Base-by-base conservation (phyloP, 2,113 vertebrate species). In the Brachionichthys hirsutus region DNA sequence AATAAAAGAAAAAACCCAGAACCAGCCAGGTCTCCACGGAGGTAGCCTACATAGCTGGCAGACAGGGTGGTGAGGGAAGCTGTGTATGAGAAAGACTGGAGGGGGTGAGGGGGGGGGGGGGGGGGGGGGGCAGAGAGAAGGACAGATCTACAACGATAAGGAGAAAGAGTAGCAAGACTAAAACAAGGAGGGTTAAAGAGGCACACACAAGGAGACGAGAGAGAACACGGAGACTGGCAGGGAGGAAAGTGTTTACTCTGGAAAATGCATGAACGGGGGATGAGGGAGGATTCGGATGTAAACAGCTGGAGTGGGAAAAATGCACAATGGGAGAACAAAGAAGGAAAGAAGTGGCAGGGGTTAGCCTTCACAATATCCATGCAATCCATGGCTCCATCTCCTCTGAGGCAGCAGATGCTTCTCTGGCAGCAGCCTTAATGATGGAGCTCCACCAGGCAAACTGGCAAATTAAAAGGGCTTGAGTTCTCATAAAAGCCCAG, bases 21-120 rank as follows among this genome's bases (percentile, higher is more conserved):
- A 84, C 79, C 71, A 80, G 77, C 78, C 63, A 44, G 46, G 86
- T 89, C 88, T 90, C 88, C 55, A 84, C 66, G 88, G 87, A 84
- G 82, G 87, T 89, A 89, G 85, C 88, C 86, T 89, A 90, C 80
- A 89, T 87, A 89, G 78, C 78, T 82, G 64, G 75, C 78, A 87
- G 85, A 87, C 85, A 73, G 75, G 72, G 72, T 67, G 80, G 70
- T 71, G 80, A 19, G 22, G 61, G 64, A 51, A 48, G 52, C 17
- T 72, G 60, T 63, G 76, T 52, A 65, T 62, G 58, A 68, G 35
- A 62, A 63, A 62, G 50, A 64, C 38, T 47, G 24, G 30, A 52
- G 30, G 24, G 49, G 53, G n/a, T 20, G 20, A n/a, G n/a, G n/a
- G n/a, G n/a, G n/a, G n/a, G 36, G 59, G 36, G 19, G 59, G 40